phyloP scores from a whole-genome alignment of 2,113 vertebrate species.

The Malurus elegans region DNA sequence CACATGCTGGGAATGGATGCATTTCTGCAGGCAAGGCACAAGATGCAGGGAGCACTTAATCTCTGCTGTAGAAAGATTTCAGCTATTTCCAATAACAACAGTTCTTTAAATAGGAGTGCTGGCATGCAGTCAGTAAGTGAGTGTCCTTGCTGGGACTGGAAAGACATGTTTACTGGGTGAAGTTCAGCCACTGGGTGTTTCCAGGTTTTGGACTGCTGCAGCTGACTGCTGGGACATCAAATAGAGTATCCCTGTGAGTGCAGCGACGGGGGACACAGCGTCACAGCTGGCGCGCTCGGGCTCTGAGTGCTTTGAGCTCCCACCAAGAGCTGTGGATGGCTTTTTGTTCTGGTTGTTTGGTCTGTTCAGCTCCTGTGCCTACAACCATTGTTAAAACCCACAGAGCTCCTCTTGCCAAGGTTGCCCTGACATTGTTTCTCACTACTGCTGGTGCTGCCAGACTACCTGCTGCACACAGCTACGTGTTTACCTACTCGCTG shows the following conservation, averaged over 20 bases:
- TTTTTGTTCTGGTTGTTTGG: not conserved
- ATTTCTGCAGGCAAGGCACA: not conserved
- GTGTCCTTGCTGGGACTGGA: slow-evolving; percentile 16
- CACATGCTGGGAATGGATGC: not conserved
- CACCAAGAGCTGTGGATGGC: not conserved
- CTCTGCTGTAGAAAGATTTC: not conserved
- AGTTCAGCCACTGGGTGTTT: not conserved
- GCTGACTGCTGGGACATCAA: not conserved
- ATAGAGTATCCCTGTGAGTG: not conserved
- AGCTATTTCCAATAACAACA: not conserved
- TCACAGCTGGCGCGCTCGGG: rapidly evolving
- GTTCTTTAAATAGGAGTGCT: not conserved
- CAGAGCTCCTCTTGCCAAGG: not conserved
- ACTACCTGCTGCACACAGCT: not conserved
- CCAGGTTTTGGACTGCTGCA: not conserved
- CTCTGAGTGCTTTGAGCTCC: not conserved
- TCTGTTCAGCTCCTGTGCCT: not conserved
- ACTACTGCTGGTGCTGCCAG: not conserved
- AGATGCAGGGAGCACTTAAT: not conserved
- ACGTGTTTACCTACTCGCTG: not conserved
- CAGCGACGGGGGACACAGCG: rapidly evolving
- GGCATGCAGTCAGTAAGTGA: not conserved
- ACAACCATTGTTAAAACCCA: not conserved
- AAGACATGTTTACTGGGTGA: not conserved
- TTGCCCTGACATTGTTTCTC: not conserved